Evolutionary conservation across 1,140 invertebrate genomes (phyloP).

Genomic region (Luehdorfia chinensis): DNA sequence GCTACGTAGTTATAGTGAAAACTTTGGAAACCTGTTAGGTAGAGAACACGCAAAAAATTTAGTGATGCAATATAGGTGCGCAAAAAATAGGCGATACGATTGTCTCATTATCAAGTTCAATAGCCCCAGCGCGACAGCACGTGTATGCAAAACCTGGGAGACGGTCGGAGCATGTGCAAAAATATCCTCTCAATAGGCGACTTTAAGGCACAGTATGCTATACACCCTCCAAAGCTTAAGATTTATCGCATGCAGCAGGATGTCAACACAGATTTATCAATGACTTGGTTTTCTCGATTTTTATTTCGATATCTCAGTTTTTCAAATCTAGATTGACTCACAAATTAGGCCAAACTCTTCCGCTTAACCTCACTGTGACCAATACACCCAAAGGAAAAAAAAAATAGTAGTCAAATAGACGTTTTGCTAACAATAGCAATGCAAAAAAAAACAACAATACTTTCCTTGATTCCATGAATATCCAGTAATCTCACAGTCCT

Average conservation of each 20-base stretch:
- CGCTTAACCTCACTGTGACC: conserved; percentile 10
- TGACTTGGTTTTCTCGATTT: too few species aligned
- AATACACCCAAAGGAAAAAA: conserved; percentile 5
- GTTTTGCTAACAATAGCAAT: conserved; percentile 1
- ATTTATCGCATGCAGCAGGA: conserved; percentile 57
- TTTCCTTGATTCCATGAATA: conserved; percentile 71
- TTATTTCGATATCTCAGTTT: conserved; percentile 34
- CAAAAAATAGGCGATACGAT: conserved; percentile 61
- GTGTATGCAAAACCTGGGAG: conserved; percentile 70
- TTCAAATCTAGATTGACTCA: conserved; percentile 35
- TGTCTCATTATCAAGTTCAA: conserved; percentile 75
- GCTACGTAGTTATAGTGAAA: conserved; percentile 28
- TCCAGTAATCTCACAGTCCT: conserved; percentile 63
- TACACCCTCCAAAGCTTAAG: conserved; percentile 35
- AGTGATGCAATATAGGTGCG: conserved; percentile 61
- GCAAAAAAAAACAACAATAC: conserved; percentile 49
- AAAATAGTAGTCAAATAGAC: conserved; percentile 16
- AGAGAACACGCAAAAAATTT: conserved; percentile 36
- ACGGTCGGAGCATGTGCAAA: conserved; percentile 47
- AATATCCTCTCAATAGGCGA: conserved; percentile 47
- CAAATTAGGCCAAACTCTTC: conserved; percentile 37
- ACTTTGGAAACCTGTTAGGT: conserved; percentile 23
- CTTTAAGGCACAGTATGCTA: conserved; percentile 62
- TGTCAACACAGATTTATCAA: conserved; percentile 68
- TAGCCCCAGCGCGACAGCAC: conserved; percentile 69